A percentile compares a stretch with the other conserved stretches of the same genome.
phyloP scores from a whole-genome alignment of 2,797 vertebrate species.

The Streptopelia turtur region DNA sequence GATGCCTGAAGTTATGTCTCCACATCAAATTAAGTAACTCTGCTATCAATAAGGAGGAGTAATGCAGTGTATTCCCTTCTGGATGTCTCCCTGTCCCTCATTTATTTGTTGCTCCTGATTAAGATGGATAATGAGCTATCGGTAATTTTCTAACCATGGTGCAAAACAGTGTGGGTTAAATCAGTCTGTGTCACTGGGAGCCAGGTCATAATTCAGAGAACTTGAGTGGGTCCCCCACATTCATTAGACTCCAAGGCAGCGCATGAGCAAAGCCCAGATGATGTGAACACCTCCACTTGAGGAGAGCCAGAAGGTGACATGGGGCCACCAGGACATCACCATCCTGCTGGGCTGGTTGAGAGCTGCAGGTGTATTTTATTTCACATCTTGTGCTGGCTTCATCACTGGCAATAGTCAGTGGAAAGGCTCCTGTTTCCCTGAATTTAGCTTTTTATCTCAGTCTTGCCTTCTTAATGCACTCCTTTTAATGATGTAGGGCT shows the following conservation, averaged over 20 bases:
- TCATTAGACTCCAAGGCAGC: background rate
- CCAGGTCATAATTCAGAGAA: background rate
- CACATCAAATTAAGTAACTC: conserved; percentile 69
- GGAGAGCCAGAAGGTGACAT: background rate
- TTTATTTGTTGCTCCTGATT: conserved; percentile 68
- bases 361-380: background rate
- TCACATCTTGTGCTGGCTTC: background rate
- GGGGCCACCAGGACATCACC: background rate
- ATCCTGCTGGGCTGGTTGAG: background rate
- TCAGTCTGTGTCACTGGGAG: conserved; percentile 49
- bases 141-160: conserved; percentile 30
- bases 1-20: conserved; percentile 51
- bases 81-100: conserved; percentile 43
- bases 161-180: conserved; percentile 45
- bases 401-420: background rate
- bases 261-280: background rate
- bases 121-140: conserved; percentile 56
- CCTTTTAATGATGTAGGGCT: background rate
- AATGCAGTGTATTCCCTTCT: conserved; percentile 27
- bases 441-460: background rate
- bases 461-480: background rate
- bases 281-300: background rate
- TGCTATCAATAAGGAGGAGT: conserved; percentile 72
- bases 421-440: background rate
- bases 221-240: background rate